Evolutionary conservation across 1,140 invertebrate species (phyloP).

Genomic region (Phthorimaea operculella): DNA sequence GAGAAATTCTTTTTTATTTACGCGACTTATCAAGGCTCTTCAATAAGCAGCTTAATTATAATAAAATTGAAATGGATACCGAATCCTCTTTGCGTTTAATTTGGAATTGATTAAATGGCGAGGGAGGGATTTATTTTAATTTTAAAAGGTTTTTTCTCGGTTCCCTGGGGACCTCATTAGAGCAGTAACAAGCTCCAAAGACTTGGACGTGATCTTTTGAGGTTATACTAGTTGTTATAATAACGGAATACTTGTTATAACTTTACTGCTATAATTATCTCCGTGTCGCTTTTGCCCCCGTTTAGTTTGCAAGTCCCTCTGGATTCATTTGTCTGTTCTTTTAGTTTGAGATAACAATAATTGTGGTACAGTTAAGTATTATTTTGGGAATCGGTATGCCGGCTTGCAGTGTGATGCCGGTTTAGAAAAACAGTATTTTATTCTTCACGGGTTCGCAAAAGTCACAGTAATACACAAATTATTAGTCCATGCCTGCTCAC

Average conservation of each 20-base stretch:
- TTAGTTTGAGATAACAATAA: background rate
- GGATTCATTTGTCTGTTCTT: slow-evolving; percentile 3
- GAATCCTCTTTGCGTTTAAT: slow-evolving; percentile 36
- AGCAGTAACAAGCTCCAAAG: slow-evolving; percentile 17
- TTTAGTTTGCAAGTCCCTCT: background rate
- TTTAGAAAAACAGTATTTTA: too few species aligned
- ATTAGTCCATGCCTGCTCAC: too few species aligned
- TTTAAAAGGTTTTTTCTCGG: slow-evolving; percentile 32
- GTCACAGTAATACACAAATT: too few species aligned
- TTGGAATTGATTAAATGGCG: slow-evolving; percentile 31
- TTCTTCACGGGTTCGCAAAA: too few species aligned
- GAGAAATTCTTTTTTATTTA: background rate
- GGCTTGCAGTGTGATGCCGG: too few species aligned
- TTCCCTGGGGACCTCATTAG: slow-evolving; percentile 38
- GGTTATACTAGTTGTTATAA: slow-evolving; percentile 5
- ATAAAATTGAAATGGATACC: slow-evolving; percentile 20
- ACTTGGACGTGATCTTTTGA: slow-evolving; percentile 15
- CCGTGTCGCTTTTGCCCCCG: background rate
- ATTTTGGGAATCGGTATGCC: too few species aligned
- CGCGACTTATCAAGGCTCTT: background rate
- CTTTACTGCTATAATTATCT: too few species aligned
- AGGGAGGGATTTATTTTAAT: slow-evolving; percentile 35
- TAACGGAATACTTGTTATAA: background rate
- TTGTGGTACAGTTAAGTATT: too few species aligned
- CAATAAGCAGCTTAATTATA: slow-evolving; percentile 30